Evolutionary conservation across 2,797 vertebrate species (phyloP).

Genomic region (Ctenochaetus hawaiiensis): DNA sequence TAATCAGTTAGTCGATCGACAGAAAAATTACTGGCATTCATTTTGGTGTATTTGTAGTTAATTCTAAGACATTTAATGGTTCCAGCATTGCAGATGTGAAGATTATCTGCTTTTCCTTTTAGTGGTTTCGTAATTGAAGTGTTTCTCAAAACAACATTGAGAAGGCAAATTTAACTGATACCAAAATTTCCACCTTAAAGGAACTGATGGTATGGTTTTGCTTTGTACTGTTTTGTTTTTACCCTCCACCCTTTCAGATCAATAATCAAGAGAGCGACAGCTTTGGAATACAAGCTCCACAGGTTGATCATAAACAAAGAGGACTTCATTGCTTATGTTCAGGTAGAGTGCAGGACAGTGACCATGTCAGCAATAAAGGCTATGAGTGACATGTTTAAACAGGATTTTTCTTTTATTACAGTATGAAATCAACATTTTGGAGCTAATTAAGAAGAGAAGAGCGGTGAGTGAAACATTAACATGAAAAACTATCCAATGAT

Average conservation of each 20-base stretch:
- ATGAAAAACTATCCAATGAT: too few relatives aligned
- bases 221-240: neutral
- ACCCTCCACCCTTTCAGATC: constrained; percentile 78
- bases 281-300: constrained; percentile 95
- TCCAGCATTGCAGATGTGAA: neutral
- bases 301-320: constrained; percentile 90
- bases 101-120: neutral
- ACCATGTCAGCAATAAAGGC: neutral
- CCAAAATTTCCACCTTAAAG: neutral
- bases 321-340: constrained; percentile 94
- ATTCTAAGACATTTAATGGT: neutral
- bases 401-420: constrained; percentile 61
- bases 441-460: constrained; percentile 95
- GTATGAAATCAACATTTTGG: constrained; percentile 96
- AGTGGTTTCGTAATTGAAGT: too few relatives aligned
- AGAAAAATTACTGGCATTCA: neutral
- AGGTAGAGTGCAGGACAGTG: constrained; percentile 80
- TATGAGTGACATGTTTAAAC: neutral
- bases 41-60: too few relatives aligned
- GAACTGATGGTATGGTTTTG: neutral
- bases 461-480: constrained; percentile 82
- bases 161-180: neutral
- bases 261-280: constrained; percentile 90
- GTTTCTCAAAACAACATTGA: too few relatives aligned
- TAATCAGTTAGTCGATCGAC: neutral